Percentiles rank a stretch among this genome's conserved stretches.
These are phyloP conservation scores for Craniophora ligustri DNA, from an alignment of 2,888 invertebrate genomes.

Conservation along the genomic window DNA sequence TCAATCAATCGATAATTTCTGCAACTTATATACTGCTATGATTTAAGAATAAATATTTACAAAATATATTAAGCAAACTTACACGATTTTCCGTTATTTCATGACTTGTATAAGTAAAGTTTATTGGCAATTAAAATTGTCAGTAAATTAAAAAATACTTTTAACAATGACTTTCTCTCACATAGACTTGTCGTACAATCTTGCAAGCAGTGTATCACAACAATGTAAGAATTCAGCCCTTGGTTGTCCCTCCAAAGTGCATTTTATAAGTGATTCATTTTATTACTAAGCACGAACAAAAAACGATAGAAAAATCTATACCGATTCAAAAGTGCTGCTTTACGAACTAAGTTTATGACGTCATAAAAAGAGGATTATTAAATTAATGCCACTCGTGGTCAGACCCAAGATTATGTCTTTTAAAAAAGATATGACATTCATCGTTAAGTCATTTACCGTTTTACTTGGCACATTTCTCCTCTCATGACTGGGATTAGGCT, in stretches of 20 bases:
- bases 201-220: conserved; percentile 61
- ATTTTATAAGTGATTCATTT: conserved; percentile 87
- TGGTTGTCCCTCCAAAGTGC: conserved; percentile 69
- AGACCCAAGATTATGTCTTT: conserved; percentile 28
- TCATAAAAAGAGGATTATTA: conserved; percentile 79
- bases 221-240: conserved; percentile 65
- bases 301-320: conserved; percentile 71
- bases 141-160: too few species aligned
- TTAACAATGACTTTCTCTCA: too few species aligned
- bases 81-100: too few species aligned
- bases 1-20: too few species aligned
- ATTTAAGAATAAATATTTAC: too few species aligned
- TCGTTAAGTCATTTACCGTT: too few species aligned
- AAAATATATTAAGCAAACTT: too few species aligned
- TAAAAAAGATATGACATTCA: conserved; percentile 12
- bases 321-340: conserved; percentile 80
- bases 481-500: too few species aligned
- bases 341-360: conserved; percentile 78
- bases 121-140: too few species aligned
- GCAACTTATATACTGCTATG: too few species aligned
- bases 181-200: conserved; percentile 12
- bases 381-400: conserved; percentile 69
- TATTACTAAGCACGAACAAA: conserved; percentile 83
- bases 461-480: too few species aligned
- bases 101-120: too few species aligned